Evolutionary conservation across 2,888 invertebrate species (phyloP).

Genomic region (Lymantria monacha): DNA sequence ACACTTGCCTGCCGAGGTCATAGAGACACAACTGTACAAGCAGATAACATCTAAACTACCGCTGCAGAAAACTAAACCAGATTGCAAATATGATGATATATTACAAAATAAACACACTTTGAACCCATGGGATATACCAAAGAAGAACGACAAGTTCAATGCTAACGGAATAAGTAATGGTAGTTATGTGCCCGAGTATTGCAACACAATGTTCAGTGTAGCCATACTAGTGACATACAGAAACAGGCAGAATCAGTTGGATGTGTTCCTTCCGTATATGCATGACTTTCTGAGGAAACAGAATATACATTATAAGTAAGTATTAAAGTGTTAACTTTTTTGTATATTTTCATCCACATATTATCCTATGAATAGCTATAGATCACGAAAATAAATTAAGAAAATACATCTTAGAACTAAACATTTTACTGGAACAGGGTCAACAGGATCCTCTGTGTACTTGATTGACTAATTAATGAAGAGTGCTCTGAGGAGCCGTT

Average conservation of each 20-base stretch:
- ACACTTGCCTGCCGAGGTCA: slow-evolving; percentile 42
- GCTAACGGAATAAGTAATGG: slow-evolving; percentile 56
- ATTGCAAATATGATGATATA: slow-evolving; percentile 60
- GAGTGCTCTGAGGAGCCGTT: too few relatives aligned
- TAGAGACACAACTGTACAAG: slow-evolving; percentile 43
- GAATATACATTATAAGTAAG: slow-evolving; percentile 88
- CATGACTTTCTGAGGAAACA: slow-evolving; percentile 93
- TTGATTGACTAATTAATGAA: too few relatives aligned
- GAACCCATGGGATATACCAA: slow-evolving; percentile 43
- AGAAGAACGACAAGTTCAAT: slow-evolving; percentile 44
- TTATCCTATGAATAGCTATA: neutral
- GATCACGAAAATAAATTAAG: neutral
- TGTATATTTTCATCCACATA: neutral
- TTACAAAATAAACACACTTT: slow-evolving; percentile 42
- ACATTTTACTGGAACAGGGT: too few relatives aligned
- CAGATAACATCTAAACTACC: slow-evolving; percentile 35
- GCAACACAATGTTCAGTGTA: slow-evolving; percentile 82
- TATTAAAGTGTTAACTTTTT: slow-evolving; percentile 7
- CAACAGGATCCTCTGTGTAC: too few relatives aligned
- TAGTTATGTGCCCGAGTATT: slow-evolving; percentile 54
- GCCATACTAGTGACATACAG: slow-evolving; percentile 92
- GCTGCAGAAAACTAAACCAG: slow-evolving; percentile 35
- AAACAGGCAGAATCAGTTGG: slow-evolving; percentile 88
- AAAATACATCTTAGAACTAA: too few relatives aligned
- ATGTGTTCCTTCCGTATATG: slow-evolving; percentile 91